phyloP scores from a whole-genome alignment of 2,888 invertebrate species.

The Caenorhabditis imperialis region DNA sequence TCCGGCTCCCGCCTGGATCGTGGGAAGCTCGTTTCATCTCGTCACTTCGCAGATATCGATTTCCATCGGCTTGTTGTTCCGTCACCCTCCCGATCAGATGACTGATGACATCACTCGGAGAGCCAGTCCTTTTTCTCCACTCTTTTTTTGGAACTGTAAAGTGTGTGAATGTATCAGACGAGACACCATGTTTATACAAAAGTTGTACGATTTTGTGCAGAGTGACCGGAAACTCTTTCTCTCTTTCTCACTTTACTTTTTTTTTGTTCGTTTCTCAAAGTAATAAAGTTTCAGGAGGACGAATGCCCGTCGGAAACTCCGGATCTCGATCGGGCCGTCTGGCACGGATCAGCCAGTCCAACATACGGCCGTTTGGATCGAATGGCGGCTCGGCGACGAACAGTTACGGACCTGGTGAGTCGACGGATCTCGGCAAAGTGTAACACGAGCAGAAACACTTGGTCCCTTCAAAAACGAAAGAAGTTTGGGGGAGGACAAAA shows the following conservation, averaged over 20 bases:
- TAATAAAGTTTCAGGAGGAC: conserved; percentile 32
- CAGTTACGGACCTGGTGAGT: conserved; percentile 52
- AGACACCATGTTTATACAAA: conserved; percentile 19
- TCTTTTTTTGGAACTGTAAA: conserved; percentile 19
- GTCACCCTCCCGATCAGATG: conserved; percentile 25
- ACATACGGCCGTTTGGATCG: conserved; percentile 61
- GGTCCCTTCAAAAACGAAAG: conserved; percentile 24
- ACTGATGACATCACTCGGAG: conserved; percentile 37
- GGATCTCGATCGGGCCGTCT: conserved; percentile 62
- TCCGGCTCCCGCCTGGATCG: conserved; percentile 33
- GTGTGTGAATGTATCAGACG: conserved; percentile 27
- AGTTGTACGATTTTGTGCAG: conserved; percentile 30
- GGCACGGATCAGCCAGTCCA: conserved; percentile 63
- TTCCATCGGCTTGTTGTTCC: conserved; percentile 6
- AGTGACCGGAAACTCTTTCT: conserved; percentile 11
- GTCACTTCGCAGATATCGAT: conserved; percentile 40
- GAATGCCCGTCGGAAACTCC: conserved; percentile 59
- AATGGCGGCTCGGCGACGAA: conserved; percentile 47
- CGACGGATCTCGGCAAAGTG: conserved; percentile 22
- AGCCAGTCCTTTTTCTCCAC: not conserved
- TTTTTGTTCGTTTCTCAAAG: not conserved
- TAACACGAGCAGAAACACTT: conserved; percentile 45
- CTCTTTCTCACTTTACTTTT: not conserved
- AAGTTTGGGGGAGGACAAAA: not conserved
- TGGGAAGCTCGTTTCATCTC: conserved; percentile 28